Evolutionary conservation across 1,140 invertebrate species (phyloP).

Genomic region (Drosophila quadrilineata): DNA sequence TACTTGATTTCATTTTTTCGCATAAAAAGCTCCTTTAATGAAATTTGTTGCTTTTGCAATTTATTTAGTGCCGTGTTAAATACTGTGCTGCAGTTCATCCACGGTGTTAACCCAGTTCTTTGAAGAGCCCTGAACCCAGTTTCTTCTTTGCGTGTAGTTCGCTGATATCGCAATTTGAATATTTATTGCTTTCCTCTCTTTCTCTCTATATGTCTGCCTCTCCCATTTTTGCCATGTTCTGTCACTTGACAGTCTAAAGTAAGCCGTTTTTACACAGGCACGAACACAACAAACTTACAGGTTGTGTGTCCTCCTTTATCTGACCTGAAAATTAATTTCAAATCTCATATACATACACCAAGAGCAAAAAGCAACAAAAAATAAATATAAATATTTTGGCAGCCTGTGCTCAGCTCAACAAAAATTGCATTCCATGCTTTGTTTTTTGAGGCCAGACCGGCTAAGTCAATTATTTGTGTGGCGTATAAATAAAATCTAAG

Average conservation of each 20-base stretch:
- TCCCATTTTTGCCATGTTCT: too few species aligned
- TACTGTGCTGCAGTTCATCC: conserved; percentile 59
- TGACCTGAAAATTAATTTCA: conserved; percentile 79
- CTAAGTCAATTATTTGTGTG: not conserved
- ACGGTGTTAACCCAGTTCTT: conserved; percentile 65
- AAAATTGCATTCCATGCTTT: conserved; percentile 62
- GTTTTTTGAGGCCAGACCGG: conserved; percentile 14
- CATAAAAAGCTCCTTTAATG: not conserved
- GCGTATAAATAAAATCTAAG: conserved; percentile 4
- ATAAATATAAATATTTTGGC: conserved; percentile 5
- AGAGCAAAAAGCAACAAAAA: conserved; percentile 45
- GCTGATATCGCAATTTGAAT: conserved; percentile 75
- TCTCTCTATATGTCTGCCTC: conserved; percentile 52
- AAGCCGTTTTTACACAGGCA: conserved; percentile 16
- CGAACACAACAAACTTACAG: not conserved
- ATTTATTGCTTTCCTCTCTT: conserved; percentile 73
- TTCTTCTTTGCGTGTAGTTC: conserved; percentile 64
- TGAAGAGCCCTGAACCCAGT: conserved; percentile 36
- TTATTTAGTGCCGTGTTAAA: conserved; percentile 35
- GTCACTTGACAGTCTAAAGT: not conserved
- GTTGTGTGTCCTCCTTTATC: conserved; percentile 33
- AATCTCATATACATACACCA: conserved; percentile 67
- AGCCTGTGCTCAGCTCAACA: conserved; percentile 24
- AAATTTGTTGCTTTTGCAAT: not conserved
- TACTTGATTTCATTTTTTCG: too few species aligned